Conservation (phyloP, 1,140 invertebrate genomes). For the Meteorus sp. region DNA sequence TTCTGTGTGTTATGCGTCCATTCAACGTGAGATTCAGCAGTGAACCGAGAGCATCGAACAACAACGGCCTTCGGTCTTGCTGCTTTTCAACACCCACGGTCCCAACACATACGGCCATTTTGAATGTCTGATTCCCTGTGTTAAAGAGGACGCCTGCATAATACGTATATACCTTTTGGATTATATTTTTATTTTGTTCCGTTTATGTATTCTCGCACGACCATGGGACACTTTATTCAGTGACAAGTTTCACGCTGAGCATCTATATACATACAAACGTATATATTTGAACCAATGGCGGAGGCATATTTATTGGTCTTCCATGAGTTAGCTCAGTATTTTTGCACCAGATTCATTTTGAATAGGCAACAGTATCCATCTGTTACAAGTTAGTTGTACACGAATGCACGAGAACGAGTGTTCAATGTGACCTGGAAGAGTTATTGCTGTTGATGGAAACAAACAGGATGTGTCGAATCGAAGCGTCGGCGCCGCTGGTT, state of each 20-base stretch:
- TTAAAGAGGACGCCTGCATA: slow-evolving; percentile 10
- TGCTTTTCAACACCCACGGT: slow-evolving; percentile 14
- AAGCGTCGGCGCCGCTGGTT: slow-evolving; percentile 35
- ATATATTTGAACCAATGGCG: slow-evolving; percentile 15
- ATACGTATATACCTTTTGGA: not conserved
- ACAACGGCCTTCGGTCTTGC: slow-evolving; percentile 24
- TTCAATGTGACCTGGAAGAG: slow-evolving; percentile 9
- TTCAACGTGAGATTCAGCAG: not conserved
- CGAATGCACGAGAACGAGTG: not conserved
- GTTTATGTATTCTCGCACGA: slow-evolving; percentile 12
- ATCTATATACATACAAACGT: no score
- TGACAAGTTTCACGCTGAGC: slow-evolving; percentile 34
- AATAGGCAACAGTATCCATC: not conserved
- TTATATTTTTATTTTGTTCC: not conserved
- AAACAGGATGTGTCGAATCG: slow-evolving; percentile 38
- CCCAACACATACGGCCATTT: slow-evolving; percentile 31
- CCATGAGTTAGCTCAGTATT: not conserved
- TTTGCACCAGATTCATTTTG: not conserved
- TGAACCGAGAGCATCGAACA: not conserved
- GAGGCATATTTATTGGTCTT: not conserved
- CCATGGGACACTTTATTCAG: slow-evolving; percentile 28
- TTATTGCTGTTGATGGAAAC: slow-evolving; percentile 18
- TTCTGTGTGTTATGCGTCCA: not conserved
- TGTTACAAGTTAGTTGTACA: not conserved
- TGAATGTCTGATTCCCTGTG: slow-evolving; percentile 31